phyloP scores from a whole-genome alignment of 2,888 invertebrate genomes.

The Abrostola tripartita region DNA sequence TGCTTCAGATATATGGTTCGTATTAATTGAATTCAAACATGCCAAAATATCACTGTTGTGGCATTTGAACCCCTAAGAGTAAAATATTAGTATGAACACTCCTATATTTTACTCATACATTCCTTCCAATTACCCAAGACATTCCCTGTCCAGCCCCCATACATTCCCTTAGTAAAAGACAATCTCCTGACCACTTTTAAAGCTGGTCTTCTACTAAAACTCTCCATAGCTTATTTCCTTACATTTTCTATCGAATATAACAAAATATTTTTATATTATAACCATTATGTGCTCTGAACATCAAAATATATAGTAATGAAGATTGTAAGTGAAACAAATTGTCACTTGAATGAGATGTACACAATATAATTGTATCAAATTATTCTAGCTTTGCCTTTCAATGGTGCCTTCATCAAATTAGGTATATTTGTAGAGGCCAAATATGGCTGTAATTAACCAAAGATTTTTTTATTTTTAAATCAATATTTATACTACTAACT shows the following conservation, averaged over 20 bases:
- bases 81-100: constrained; percentile 2
- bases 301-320: not conserved
- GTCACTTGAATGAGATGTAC: not conserved
- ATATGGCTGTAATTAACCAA: constrained; percentile 28
- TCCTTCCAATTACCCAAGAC: constrained; percentile 48
- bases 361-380: not conserved
- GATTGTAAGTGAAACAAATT: not conserved
- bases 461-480: constrained; percentile 34
- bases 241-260: not conserved
- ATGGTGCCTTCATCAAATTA: constrained; percentile 29
- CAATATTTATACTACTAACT: constrained; percentile 19
- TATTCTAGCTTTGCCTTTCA: constrained; percentile 21
- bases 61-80: not conserved
- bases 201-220: not conserved
- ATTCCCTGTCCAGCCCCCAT: constrained; percentile 34
- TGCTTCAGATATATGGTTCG: no score
- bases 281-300: not conserved
- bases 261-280: not conserved
- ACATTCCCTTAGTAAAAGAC: constrained; percentile 58
- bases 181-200: constrained; percentile 12
- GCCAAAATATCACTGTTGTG: no score
- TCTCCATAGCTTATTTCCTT: not conserved
- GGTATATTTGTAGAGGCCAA: constrained; percentile 13
- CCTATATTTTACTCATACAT: constrained; percentile 27
- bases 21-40: no score